Evolutionary conservation across 2,113 vertebrate genomes (phyloP).

Genomic region (Grantiella picta): DNA sequence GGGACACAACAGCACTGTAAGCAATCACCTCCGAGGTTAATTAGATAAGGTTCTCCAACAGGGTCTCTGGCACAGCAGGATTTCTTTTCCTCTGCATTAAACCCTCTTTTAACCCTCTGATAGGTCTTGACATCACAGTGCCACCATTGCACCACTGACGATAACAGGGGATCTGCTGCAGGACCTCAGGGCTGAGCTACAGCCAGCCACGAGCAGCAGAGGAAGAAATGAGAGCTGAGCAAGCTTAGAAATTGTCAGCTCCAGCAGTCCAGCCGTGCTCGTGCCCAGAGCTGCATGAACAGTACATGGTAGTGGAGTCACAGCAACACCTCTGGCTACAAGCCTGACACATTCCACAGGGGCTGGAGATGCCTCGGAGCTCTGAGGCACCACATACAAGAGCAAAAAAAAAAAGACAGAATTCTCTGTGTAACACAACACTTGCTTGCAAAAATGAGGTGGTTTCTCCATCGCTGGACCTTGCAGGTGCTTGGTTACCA

Average conservation of each 20-base stretch:
- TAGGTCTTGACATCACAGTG: fast-evolving
- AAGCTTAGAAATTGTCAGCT: neutral
- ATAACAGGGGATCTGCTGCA: neutral
- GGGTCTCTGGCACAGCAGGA: neutral
- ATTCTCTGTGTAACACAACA: neutral
- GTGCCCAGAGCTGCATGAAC: neutral
- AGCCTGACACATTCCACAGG: neutral
- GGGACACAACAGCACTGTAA: neutral
- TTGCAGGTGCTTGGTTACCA: slow-evolving; percentile 16
- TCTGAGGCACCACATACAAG: neutral
- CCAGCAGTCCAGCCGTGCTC: neutral
- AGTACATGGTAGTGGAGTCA: neutral
- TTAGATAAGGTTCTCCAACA: neutral
- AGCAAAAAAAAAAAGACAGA: neutral
- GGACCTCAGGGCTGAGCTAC: neutral
- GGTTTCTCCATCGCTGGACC: neutral
- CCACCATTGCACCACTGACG: fast-evolving
- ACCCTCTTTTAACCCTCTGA: neutral
- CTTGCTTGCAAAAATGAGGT: neutral
- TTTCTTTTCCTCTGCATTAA: neutral
- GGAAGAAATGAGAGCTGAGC: neutral
- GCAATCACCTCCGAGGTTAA: neutral
- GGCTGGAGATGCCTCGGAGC: neutral
- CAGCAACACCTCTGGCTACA: neutral
- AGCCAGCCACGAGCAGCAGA: neutral